These are phyloP conservation scores for Rhagonycha fulva DNA, from an alignment of 2,888 invertebrate species.

Conservation along the genomic window DNA sequence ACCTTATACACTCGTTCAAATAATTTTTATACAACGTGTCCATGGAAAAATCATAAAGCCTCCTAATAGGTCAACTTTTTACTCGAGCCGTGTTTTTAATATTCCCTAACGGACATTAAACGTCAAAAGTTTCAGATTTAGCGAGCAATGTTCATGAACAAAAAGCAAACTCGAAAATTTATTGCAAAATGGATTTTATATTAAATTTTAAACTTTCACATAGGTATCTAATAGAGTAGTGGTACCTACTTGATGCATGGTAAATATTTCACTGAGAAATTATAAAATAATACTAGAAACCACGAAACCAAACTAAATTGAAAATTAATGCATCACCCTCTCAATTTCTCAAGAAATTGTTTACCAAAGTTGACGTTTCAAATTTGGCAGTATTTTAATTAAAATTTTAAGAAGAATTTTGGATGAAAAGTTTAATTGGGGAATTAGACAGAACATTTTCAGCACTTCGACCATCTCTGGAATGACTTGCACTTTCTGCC, in stretches of 20 bases:
- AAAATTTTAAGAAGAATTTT: not conserved
- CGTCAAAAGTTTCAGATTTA: constrained; percentile 14
- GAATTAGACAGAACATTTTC: not conserved
- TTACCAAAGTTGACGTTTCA: not conserved
- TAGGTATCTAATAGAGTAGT: not conserved
- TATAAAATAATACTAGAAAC: not conserved
- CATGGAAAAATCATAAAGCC: constrained; percentile 9
- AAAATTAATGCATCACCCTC: not conserved
- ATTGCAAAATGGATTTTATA: not conserved
- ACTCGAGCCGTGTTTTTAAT: constrained; percentile 5
- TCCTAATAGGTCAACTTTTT: constrained; percentile 10
- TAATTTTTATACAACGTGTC: constrained; percentile 5
- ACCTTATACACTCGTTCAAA: not conserved
- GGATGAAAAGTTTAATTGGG: not conserved
- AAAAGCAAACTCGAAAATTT: constrained; percentile 5
- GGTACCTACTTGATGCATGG: not conserved
- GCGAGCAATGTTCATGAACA: constrained; percentile 7
- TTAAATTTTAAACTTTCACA: constrained; percentile 4
- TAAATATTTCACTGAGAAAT: not conserved
- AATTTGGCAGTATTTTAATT: not conserved
- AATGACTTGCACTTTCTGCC: not conserved
- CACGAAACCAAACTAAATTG: not conserved
- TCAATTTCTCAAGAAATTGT: not conserved
- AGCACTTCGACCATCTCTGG: not conserved
- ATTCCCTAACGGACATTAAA: constrained; percentile 15